A percentile compares a stretch with the other conserved stretches of the same genome.
These are phyloP conservation scores for Catharus bicknelli DNA, from an alignment of 2,113 vertebrate species.

Conservation along the genomic window DNA sequence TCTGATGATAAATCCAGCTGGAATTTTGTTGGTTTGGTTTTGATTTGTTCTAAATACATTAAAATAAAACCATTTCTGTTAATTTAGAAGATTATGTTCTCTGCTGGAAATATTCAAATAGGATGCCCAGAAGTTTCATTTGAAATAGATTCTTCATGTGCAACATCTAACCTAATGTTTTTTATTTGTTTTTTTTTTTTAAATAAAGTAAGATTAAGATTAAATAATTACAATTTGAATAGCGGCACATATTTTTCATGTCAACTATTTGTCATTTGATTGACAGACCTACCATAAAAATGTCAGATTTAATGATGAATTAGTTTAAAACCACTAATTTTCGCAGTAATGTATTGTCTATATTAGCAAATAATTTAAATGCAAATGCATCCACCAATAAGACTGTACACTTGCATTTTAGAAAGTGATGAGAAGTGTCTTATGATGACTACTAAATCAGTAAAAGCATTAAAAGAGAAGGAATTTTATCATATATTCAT, in stretches of 20 bases:
- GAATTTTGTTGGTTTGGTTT: neutral
- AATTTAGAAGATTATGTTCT: conserved; percentile 41
- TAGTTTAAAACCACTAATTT: conserved; percentile 12
- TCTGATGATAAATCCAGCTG: conserved; percentile 18
- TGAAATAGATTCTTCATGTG: conserved; percentile 6
- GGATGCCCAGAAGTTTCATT: neutral
- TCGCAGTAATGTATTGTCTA: neutral
- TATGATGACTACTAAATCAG: neutral
- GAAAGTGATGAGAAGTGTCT: neutral
- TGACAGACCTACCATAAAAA: neutral
- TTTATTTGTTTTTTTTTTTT: neutral
- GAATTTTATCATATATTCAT: neutral
- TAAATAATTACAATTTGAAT: neutral
- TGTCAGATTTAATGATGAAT: neutral
- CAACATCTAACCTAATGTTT: neutral
- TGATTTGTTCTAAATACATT: neutral
- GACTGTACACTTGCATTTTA: neutral
- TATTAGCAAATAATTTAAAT: conserved; percentile 34
- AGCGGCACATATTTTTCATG: neutral
- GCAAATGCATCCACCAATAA: neutral
- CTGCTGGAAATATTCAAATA: conserved; percentile 48
- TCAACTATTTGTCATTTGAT: conserved; percentile 2
- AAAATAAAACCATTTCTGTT: neutral
- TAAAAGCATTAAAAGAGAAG: neutral
- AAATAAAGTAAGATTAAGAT: neutral